These are phyloP conservation scores for Apistogramma diplotaenia DNA, from an alignment of 2,113 vertebrate species.

Conservation along the genomic window DNA sequence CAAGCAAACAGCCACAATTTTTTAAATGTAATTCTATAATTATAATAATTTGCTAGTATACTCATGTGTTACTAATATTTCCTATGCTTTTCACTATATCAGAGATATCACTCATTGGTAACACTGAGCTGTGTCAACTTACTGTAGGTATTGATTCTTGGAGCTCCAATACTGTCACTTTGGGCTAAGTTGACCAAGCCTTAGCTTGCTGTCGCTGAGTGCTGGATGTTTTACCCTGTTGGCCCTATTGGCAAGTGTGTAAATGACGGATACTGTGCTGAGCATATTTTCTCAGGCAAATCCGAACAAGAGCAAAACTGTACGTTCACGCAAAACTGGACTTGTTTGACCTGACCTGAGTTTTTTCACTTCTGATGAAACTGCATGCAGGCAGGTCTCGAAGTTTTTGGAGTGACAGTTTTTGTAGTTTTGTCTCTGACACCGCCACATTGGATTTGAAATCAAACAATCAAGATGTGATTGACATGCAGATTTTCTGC, in stretches of 20 bases:
- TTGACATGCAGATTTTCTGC: not conserved
- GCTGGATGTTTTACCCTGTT: not conserved
- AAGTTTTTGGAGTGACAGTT: not conserved
- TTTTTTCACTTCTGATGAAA: not conserved
- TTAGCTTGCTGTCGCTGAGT: not conserved
- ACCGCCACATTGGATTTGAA: not conserved
- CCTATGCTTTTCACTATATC: not conserved
- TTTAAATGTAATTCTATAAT: not conserved
- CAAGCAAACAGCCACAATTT: slow-evolving; percentile 23
- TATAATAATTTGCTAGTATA: not conserved
- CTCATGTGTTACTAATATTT: not conserved
- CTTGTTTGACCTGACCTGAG: not conserved
- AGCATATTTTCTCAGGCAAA: not conserved
- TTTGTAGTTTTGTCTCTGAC: not conserved
- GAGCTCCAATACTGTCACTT: not conserved
- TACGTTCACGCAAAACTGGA: not conserved
- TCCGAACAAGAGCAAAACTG: not conserved
- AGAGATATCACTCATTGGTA: not conserved
- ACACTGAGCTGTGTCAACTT: not conserved
- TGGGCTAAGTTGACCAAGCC: not conserved
- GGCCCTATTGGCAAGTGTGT: not conserved
- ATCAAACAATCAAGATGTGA: not conserved
- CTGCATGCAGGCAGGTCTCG: not conserved
- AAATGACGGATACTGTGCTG: not conserved
- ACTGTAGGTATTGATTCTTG: not conserved